Conservation (phyloP, 2,888 invertebrate species). For the Epinotia demarniana region DNA sequence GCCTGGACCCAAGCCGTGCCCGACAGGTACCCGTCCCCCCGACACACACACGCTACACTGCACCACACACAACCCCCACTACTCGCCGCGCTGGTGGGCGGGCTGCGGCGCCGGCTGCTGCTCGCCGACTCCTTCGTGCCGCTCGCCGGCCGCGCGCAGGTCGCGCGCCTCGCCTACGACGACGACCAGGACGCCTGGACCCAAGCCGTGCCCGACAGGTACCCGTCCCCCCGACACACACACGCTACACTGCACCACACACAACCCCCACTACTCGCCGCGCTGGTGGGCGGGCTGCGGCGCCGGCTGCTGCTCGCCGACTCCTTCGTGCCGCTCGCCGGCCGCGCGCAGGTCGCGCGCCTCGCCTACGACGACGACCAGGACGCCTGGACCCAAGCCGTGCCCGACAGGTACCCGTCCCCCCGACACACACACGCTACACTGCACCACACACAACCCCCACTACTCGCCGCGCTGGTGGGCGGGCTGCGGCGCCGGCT, state of each 20-base stretch:
- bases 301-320: background rate
- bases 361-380: constrained; percentile 68
- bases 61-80: too few species aligned
- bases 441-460: too few species aligned
- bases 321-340: constrained; percentile 88
- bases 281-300: background rate
- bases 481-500: background rate
- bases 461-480: background rate
- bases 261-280: too few species aligned
- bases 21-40: constrained; percentile 1
- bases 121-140: constrained; percentile 97
- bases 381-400: constrained; percentile 67
- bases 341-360: constrained; percentile 56
- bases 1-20: constrained; percentile 65
- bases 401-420: constrained; percentile 17
- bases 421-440: too few species aligned
- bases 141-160: constrained; percentile 68
- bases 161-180: constrained; percentile 64
- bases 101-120: constrained; percentile 89
- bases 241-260: constrained; percentile 92
- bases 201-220: constrained; percentile 58
- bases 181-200: constrained; percentile 72
- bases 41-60: background rate
- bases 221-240: constrained; percentile 57
- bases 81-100: constrained; percentile 95